A percentile compares a stretch with the other conserved stretches of the same genome.
Conservation (phyloP, 2,113 vertebrate species). For the Gracilinanus agilis region DNA sequence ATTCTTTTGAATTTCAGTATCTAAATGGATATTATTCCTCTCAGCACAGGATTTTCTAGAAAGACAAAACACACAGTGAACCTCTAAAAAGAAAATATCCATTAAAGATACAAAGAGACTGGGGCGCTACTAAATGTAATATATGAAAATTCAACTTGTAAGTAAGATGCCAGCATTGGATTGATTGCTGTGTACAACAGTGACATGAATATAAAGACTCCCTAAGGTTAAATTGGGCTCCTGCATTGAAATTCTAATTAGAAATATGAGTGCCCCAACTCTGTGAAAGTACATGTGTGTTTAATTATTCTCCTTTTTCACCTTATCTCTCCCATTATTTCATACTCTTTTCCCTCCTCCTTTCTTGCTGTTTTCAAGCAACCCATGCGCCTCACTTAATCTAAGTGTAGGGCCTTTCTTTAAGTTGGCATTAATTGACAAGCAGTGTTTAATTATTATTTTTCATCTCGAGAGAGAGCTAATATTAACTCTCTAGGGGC, state of each 20-base stretch:
- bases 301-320: conserved; percentile 87
- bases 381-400: conserved; percentile 83
- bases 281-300: conserved; percentile 82
- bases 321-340: conserved; percentile 85
- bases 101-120: conserved; percentile 74
- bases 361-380: conserved; percentile 87
- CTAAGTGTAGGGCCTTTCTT: conserved; percentile 85
- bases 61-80: conserved; percentile 65
- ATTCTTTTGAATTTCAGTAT: conserved; percentile 71
- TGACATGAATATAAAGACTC: conserved; percentile 86
- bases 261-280: conserved; percentile 85
- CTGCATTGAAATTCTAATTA: conserved; percentile 89
- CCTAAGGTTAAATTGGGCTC: conserved; percentile 88
- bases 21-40: conserved; percentile 71
- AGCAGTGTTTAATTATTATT: conserved; percentile 90
- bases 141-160: conserved; percentile 79
- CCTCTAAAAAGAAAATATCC: conserved; percentile 75
- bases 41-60: conserved; percentile 72
- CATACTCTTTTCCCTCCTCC: conserved; percentile 81
- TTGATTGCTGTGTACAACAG: conserved; percentile 83
- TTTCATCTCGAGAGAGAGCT: conserved; percentile 85
- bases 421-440: conserved; percentile 88
- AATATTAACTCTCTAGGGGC: conserved; percentile 85
- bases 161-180: conserved; percentile 79
- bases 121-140: conserved; percentile 73